Evolutionary conservation across 1,140 invertebrate species (phyloP).

Genomic region (Harlomillsia oculata): DNA sequence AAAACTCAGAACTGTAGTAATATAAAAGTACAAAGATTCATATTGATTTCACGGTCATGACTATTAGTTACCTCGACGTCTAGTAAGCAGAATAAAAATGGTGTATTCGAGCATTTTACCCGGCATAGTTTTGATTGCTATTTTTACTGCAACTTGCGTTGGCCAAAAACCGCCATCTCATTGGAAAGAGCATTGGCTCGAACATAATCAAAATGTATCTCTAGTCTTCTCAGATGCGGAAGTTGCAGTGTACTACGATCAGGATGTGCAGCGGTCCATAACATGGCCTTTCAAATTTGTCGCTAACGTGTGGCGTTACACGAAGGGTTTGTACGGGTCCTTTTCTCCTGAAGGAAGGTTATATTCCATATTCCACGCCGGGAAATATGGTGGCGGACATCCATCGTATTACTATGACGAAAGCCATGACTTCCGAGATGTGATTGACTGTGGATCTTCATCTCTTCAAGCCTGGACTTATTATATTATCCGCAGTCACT

Average conservation of each 20-base stretch:
- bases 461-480: constrained; percentile 15
- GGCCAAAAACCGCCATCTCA: constrained; percentile 4
- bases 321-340: constrained; percentile 20
- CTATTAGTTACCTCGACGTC: too few species aligned
- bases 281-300: constrained; percentile 19
- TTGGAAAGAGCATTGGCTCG: constrained; percentile 26
- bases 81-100: too few species aligned
- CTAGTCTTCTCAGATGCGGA: constrained; percentile 19
- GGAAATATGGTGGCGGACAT: constrained; percentile 26
- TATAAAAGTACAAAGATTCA: too few species aligned
- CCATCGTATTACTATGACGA: constrained; percentile 20
- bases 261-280: constrained; percentile 5
- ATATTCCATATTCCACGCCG: constrained; percentile 27
- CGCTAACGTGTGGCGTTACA: constrained; percentile 13
- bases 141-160: too few species aligned
- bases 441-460: constrained; percentile 18
- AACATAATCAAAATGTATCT: constrained; percentile 18
- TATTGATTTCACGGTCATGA: too few species aligned
- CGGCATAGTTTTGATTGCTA: too few species aligned
- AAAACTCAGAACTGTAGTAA: too few species aligned
- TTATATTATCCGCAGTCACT: too few species aligned
- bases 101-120: too few species aligned
- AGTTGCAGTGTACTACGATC: constrained; percentile 22
- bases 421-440: constrained; percentile 12
- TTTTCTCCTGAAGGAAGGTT: constrained; percentile 23